Evolutionary conservation across 2,797 vertebrate genomes (phyloP).

Genomic region (Spinibarbus caldwelli): DNA sequence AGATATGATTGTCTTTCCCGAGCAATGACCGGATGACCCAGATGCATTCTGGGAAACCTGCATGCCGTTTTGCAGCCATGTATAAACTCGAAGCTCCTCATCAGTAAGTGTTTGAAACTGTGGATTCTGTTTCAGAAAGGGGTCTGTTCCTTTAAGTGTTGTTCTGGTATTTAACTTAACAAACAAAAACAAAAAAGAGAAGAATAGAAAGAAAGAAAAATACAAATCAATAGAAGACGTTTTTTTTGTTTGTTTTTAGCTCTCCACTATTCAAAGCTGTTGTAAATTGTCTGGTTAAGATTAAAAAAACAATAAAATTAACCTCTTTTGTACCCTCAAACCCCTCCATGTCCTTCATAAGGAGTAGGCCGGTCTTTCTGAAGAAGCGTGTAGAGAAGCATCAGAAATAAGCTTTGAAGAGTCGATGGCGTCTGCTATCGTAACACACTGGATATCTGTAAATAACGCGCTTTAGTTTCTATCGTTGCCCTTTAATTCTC

Average conservation of each 20-base stretch:
- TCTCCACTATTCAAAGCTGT: constrained; percentile 74
- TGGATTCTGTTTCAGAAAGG: constrained; percentile 76
- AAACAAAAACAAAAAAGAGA: constrained; percentile 62
- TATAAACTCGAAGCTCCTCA: constrained; percentile 73
- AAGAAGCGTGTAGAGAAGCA: constrained; percentile 68
- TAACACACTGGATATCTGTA: constrained; percentile 87
- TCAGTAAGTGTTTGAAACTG: constrained; percentile 76
- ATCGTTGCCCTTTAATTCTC: constrained; percentile 73
- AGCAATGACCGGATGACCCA: constrained; percentile 67
- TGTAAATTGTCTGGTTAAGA: constrained; percentile 75
- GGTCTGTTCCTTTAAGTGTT: constrained; percentile 74
- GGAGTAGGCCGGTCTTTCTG: constrained; percentile 72
- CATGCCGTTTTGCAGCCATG: constrained; percentile 74
- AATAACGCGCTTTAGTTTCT: constrained; percentile 78
- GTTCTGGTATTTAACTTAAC: constrained; percentile 67
- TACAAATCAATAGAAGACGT: constrained; percentile 65
- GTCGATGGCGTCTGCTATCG: constrained; percentile 61
- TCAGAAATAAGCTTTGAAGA: constrained; percentile 74
- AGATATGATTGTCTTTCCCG: constrained; percentile 72
- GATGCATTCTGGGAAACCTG: constrained; percentile 62
- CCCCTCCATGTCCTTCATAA: constrained; percentile 61
- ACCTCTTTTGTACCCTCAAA: constrained; percentile 70
- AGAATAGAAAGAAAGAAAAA: constrained; percentile 62
- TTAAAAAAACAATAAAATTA: constrained; percentile 57
- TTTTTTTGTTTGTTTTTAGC: constrained; percentile 64